Base-by-base conservation (phyloP, 92 coral and sea anemone genomes). In the Blastomussa wellsi region DNA sequence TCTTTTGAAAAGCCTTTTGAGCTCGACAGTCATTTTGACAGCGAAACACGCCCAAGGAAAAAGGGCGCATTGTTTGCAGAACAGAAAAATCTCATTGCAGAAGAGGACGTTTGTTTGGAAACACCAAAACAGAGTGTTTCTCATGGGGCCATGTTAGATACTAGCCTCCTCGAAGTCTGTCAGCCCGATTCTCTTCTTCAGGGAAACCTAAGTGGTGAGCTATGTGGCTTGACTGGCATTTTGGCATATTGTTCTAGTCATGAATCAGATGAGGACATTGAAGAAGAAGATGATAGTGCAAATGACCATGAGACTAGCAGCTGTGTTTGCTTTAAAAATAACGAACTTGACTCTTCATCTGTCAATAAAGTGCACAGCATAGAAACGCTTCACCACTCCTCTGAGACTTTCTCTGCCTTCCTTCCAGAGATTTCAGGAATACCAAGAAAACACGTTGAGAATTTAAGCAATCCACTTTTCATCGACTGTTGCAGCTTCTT, bases 221-320 rank as follows among this genome's bases (percentile, higher is more conserved):
- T 0, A 29, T 32, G 26, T 51, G 73, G 72, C 44, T 83, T 83
- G 87, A 49, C 44, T 62, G 48, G 60, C 74, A 74, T 83, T 60
- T 6, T 41, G 19, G 59, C 71, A 20, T 83, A 83, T 38, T 31
- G 37, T 74, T 83, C 87, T 39, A 75, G 80, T 74, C 80, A 74
- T 17, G 87, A 74, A 39, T 83, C 83, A 13, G 79, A 67, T 48
- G 3, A 24, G 67, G 88, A 48, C 52, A 49, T 32, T 33, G 88
- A 85, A 48, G 68, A 36, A 35, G 37, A 66, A 28, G 16, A 2
- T 41, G 11, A 49, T 8, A 38, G n/a, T 66, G 35, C 68, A 32
- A 14, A 13, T n/a, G 14, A 20, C 24, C 2, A 57, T 24, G 10
- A 22, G 24, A 10, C 15, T 41, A 22, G 65, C 10, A 24, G 65